Evolutionary conservation across 2,797 vertebrate species (phyloP).

Genomic region (Clarias pachynema): DNA sequence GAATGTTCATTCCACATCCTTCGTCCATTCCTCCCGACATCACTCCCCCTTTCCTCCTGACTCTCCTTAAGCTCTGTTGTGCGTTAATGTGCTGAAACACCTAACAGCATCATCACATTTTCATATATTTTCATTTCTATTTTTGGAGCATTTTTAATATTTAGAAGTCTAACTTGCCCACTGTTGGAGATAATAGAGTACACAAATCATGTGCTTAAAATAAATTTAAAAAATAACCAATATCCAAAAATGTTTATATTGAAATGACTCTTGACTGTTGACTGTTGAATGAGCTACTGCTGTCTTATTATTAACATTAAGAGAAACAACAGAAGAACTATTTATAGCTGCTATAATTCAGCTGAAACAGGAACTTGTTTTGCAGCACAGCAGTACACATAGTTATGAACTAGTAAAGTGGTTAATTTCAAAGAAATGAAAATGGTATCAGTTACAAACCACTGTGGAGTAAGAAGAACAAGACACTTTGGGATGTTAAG

Average conservation of each 20-base stretch:
- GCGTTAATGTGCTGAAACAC: conserved; percentile 50
- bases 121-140: background rate
- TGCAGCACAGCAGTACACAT: background rate
- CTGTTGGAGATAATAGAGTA: background rate
- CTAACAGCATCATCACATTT: conserved; percentile 32
- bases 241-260: no score
- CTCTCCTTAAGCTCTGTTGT: conserved; percentile 24
- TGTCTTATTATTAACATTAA: background rate
- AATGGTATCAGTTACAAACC: background rate
- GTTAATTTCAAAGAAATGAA: background rate
- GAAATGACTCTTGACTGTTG: no score
- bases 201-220: background rate
- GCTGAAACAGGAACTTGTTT: conserved; percentile 12
- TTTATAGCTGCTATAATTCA: background rate
- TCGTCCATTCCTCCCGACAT: conserved; percentile 31
- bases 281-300: no score
- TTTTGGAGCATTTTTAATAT: background rate
- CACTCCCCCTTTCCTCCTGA: conserved; percentile 17
- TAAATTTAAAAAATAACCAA: background rate
- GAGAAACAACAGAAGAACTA: background rate
- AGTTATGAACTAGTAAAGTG: background rate
- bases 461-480: background rate
- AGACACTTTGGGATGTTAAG: background rate
- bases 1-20: conserved; percentile 30
- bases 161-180: background rate